Evolutionary conservation across 1,140 invertebrate species (phyloP).

Genomic region (Plutomurus gul): DNA sequence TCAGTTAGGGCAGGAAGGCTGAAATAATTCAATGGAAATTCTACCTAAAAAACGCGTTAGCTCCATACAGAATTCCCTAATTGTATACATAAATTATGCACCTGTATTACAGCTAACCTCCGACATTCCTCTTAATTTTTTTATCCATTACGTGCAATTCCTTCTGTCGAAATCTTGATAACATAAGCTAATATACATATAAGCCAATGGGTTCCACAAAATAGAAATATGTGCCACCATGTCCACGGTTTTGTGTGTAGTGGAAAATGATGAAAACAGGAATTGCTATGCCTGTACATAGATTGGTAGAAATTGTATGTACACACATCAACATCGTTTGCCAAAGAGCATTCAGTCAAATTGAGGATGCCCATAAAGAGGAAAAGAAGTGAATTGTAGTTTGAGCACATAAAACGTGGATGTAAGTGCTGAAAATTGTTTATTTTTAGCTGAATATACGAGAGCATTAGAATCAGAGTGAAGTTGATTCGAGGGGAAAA

Average conservation of each 20-base stretch:
- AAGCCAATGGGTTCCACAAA: too few species aligned
- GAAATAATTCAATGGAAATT: not conserved
- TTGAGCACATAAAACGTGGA: not conserved
- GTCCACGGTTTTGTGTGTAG: not conserved
- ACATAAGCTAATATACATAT: too few species aligned
- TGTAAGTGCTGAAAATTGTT: not conserved
- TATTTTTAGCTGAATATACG: not conserved
- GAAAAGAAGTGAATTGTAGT: not conserved
- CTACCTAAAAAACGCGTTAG: not conserved
- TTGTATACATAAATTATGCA: too few species aligned
- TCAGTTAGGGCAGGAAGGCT: not conserved
- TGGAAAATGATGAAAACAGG: not conserved
- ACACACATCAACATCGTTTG: not conserved
- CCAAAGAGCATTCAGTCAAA: conserved; percentile 12
- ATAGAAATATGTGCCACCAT: too few species aligned
- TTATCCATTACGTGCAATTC: too few species aligned
- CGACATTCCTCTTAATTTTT: too few species aligned
- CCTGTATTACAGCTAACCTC: too few species aligned
- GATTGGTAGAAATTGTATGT: conserved; percentile 10
- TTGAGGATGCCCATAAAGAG: conserved; percentile 23
- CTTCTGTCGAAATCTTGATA: too few species aligned
- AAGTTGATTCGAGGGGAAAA: not conserved
- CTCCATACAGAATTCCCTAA: too few species aligned
- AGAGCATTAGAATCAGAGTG: too few species aligned
- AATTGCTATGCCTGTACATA: too few species aligned